phyloP scores from a whole-genome alignment of 2,797 vertebrate genomes.

The Gymnothorax reevesii region DNA sequence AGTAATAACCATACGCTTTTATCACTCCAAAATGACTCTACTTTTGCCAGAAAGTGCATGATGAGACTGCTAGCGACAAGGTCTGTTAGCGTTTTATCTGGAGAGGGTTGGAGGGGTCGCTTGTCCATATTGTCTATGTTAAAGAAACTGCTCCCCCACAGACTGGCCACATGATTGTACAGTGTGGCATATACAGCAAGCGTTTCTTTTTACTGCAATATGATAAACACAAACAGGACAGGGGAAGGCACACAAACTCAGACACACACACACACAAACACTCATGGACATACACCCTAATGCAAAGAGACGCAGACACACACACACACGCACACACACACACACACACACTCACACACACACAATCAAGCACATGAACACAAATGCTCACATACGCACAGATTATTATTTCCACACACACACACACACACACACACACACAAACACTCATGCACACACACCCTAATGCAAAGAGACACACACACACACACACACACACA shows the following conservation, averaged over 20 bases:
- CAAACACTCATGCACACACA: background rate
- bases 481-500: background rate
- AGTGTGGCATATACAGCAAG: constrained; percentile 27
- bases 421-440: background rate
- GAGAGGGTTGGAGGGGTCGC: background rate
- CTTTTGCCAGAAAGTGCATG: background rate
- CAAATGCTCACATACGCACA: background rate
- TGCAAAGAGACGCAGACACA: background rate
- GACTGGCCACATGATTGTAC: background rate
- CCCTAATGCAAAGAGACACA: too few species aligned
- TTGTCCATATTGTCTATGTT: constrained; percentile 20
- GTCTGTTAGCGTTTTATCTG: constrained; percentile 26
- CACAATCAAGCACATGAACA: background rate
- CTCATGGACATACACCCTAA: background rate
- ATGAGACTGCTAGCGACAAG: background rate
- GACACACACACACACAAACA: background rate
- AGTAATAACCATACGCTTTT: constrained; percentile 15
- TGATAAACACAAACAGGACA: background rate
- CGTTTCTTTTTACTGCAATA: constrained; percentile 25
- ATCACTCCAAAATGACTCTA: constrained; percentile 17
- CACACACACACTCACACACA: background rate
- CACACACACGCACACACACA: background rate
- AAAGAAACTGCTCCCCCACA: background rate
- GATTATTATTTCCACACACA: background rate
- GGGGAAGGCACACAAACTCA: background rate